Evolutionary conservation across 2,113 vertebrate species (phyloP), one percentile per base, ranked within the genome.

Genomic region (Notarius quadriscutis): DNA sequence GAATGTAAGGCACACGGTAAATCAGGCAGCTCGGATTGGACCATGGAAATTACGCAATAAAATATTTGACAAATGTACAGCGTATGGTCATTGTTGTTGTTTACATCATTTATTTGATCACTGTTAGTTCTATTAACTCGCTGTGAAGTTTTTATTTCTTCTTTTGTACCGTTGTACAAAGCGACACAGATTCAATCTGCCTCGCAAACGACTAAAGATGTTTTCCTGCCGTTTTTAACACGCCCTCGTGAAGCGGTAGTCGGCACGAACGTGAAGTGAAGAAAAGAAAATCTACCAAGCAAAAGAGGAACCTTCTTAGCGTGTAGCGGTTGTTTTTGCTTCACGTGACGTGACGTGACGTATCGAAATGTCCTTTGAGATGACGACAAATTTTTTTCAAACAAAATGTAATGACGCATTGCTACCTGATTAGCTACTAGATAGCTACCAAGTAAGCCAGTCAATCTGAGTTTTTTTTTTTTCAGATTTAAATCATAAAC

Each of bases 21-120:
- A 79, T 55, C 75, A 7, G 75, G n/a, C 57, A 65, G 34, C 58
- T 85, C 7, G 30, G 84, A 77, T 62, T 63, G 72, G 72, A 51
- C 41, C 14, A 12, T 12, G 57, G 14, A 62, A 51, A 60, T 48
- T 4, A 51, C n/a, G 71, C 72, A 50, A 62, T 85, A 85, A 77
- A 3, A 41, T 41, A 7, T 75, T 2, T 50, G 55, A 60, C 14
- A 30, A 0, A 15, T 55, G 41, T 75, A 10, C 6, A 15, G 34
- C 48, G 1, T 53, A 50, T 9, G 72, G 20, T 5, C 2, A 14
- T 41, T 41, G 41, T 69, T 34, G 67, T 71, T 57, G 51, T 71
- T 30, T 17, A 55, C 30, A 20, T 71, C 6, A 57, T 85, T 84
- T 6, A 27, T 2, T 15, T 84, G n/a, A 22, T 17, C 53, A 25